Evolutionary conservation across 2,888 invertebrate species (phyloP).

Genomic region (Philonicus albiceps): DNA sequence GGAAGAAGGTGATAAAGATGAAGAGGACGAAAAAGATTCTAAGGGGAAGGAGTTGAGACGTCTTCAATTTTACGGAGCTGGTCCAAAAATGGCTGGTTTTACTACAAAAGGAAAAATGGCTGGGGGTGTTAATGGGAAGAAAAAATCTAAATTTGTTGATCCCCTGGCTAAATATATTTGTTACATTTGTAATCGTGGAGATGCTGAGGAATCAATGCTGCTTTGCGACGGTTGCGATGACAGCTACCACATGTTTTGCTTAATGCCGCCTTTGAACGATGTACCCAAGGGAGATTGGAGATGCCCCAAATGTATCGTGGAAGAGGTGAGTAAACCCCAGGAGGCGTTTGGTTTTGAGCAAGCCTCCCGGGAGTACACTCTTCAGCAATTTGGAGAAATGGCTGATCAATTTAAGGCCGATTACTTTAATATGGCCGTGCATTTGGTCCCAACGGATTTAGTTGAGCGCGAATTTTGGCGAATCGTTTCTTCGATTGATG

Average conservation of each 20-base stretch:
- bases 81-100: conserved; percentile 71
- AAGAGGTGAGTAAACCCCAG: conserved; percentile 83
- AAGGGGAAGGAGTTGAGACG: conserved; percentile 67
- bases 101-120: conserved; percentile 53
- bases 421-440: conserved; percentile 93
- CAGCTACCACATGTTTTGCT: conserved; percentile 94
- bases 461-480: conserved; percentile 97
- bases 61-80: conserved; percentile 72
- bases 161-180: conserved; percentile 93
- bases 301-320: conserved; percentile 89
- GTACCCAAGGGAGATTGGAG: conserved; percentile 97
- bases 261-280: conserved; percentile 85
- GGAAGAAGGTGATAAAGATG: conserved; percentile 31
- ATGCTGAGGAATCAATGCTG: conserved; percentile 89
- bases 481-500: conserved; percentile 91
- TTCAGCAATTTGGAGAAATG: conserved; percentile 95
- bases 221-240: conserved; percentile 94
- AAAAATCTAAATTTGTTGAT: conserved; percentile 29
- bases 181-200: conserved; percentile 89
- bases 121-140: not conserved
- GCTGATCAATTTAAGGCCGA: conserved; percentile 95
- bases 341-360: conserved; percentile 97
- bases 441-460: conserved; percentile 81
- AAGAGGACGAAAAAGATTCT: conserved; percentile 50
- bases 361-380: conserved; percentile 87